Base-by-base conservation (phyloP, 1,140 invertebrate species). In the Oedothorax gibbosus region DNA sequence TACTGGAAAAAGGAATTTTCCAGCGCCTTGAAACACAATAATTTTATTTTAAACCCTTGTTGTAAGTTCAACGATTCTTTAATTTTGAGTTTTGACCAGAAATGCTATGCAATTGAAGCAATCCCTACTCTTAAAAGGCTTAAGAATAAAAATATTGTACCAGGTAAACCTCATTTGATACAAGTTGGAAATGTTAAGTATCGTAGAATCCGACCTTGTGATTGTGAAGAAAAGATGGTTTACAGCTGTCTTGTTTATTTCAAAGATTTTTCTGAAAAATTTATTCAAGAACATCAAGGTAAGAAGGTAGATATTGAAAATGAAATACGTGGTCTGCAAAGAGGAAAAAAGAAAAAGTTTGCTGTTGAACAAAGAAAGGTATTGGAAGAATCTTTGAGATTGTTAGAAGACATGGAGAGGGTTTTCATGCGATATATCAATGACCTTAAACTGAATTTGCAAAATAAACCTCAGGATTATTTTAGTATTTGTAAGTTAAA, bases 41-140 rank as follows among this genome's bases (percentile, higher is more conserved):
- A 35, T 10, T 84, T 84, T 75, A 14, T n/a, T 18, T 3, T 84
- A 7, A 51, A 75, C 9, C 20, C 7, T 56, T 84, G 81, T 50
- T 84, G 81, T 51, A 18, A 76, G 12, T 84, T 84, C 57, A 21
- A 57, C 66, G 81, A 68, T n/a, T 73, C 72, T 56, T 66, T 84
- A 12, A 66, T 84, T 75, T 53, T 84, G 14, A 57, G 66, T 18
- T 76, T 84, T 75, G 12, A 84, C 6, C 12, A 11, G 0, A 84
- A 75, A 66, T 14, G 12, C 2, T 51, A 84, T 35, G 71, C 60
- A 49, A 15, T 56, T 15, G 57, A 68, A 18, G 81, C 81, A 56
- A 12, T 15, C 54, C 20, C 20, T 6, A 54, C 20, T 49, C 72
- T 84, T 11, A 66, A 57, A 35, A 50, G 57, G 35, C 50, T 56